These are phyloP conservation scores for Peucedramus taeniatus DNA, from an alignment of 2,113 vertebrate genomes.

Conservation along the genomic window DNA sequence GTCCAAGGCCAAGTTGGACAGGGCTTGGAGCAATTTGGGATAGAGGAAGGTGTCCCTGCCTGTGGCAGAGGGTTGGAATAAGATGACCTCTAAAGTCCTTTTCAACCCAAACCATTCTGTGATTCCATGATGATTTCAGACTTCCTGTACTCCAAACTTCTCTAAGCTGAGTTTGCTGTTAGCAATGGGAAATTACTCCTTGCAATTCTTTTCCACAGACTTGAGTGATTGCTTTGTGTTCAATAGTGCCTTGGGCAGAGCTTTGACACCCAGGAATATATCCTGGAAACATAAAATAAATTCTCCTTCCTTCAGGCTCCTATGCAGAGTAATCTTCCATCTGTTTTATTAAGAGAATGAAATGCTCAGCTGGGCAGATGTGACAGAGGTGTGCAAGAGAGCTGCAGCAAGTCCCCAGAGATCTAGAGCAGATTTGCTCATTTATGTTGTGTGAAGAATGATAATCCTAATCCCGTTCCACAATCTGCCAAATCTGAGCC, in stretches of 20 bases:
- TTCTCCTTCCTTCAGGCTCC: background rate
- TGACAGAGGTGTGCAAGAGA: background rate
- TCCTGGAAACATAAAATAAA: background rate
- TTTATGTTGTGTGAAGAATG: background rate
- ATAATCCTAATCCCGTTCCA: background rate
- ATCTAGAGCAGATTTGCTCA: background rate
- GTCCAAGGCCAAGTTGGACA: accelerated
- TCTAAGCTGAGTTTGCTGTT: slow-evolving; percentile 15
- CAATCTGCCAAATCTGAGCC: background rate
- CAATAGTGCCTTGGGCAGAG: background rate
- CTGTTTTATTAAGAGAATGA: background rate
- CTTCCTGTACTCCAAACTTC: background rate
- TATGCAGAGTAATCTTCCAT: background rate
- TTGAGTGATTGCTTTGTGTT: background rate
- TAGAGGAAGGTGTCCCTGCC: accelerated
- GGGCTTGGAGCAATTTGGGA: background rate
- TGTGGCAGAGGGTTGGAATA: accelerated
- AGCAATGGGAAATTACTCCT: background rate
- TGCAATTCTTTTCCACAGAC: background rate
- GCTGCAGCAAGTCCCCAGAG: background rate
- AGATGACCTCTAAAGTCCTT: background rate
- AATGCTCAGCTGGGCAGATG: background rate
- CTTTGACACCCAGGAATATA: background rate
- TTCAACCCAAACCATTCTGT: background rate
- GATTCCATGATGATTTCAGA: background rate